These are phyloP conservation scores for Nomia melanderi DNA, from an alignment of 1,140 invertebrate species.

Conservation along the genomic window DNA sequence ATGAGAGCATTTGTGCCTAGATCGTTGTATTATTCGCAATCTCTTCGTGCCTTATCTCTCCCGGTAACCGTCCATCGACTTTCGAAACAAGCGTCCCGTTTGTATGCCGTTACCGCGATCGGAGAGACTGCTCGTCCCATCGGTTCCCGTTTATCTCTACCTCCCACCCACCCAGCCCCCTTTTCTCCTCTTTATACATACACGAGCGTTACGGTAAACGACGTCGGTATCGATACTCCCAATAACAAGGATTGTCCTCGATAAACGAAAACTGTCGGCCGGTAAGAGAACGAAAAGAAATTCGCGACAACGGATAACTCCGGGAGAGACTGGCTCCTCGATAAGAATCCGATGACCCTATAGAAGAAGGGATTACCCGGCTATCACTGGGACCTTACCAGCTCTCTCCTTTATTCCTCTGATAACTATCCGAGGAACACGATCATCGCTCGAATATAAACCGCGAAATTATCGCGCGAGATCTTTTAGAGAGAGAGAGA, in stretches of 20 bases:
- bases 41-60: slow-evolving; percentile 62
- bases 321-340: neutral
- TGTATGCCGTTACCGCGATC: slow-evolving; percentile 27
- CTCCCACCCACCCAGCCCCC: neutral
- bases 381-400: neutral
- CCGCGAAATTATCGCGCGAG: neutral
- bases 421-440: neutral
- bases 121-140: slow-evolving; percentile 20
- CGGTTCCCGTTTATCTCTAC: slow-evolving; percentile 1
- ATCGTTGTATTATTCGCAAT: slow-evolving; percentile 62
- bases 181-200: neutral
- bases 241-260: slow-evolving; percentile 6
- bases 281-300: neutral
- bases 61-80: slow-evolving; percentile 59
- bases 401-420: neutral
- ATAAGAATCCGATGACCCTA: slow-evolving; percentile 13
- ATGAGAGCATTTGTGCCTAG: slow-evolving; percentile 49
- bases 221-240: slow-evolving; percentile 11
- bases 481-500: neutral
- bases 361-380: slow-evolving; percentile 1
- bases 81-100: slow-evolving; percentile 49
- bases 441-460: neutral
- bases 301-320: neutral
- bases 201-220: slow-evolving; percentile 28
- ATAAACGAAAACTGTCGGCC: neutral